A percentile compares a stretch with the other conserved stretches of the same genome.
These are phyloP conservation scores for Leptarthrus brevirostris DNA, from an alignment of 2,888 invertebrate species.

Conservation along the genomic window DNA sequence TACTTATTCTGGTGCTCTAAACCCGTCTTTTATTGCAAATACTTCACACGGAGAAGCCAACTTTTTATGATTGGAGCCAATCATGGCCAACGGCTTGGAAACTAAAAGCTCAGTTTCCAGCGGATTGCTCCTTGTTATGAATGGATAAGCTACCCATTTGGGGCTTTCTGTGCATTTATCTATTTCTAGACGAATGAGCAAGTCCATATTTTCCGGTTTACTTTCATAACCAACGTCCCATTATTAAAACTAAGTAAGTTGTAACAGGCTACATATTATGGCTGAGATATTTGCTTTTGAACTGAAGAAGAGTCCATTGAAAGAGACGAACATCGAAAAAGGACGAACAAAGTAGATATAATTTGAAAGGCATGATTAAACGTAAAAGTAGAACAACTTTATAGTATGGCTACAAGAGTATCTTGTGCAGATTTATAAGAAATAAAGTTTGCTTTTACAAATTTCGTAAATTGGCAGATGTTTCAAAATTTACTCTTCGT, in stretches of 20 bases:
- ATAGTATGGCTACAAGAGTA: too few species aligned
- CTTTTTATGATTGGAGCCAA: slow-evolving; percentile 45
- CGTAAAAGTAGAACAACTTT: too few species aligned
- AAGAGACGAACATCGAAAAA: too few species aligned
- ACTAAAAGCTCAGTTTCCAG: slow-evolving; percentile 27
- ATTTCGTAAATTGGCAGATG: too few species aligned
- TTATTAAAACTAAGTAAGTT: background rate
- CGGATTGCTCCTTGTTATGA: slow-evolving; percentile 36
- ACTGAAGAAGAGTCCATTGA: too few species aligned
- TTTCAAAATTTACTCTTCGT: too few species aligned
- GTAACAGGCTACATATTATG: too few species aligned
- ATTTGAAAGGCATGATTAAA: too few species aligned
- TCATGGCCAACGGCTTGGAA: slow-evolving; percentile 36
- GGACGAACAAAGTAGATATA: too few species aligned
- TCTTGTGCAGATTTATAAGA: too few species aligned
- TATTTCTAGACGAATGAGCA: slow-evolving; percentile 35
- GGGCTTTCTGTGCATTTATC: slow-evolving; percentile 34
- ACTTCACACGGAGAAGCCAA: slow-evolving; percentile 25
- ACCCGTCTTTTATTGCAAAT: slow-evolving; percentile 10
- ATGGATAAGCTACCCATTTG: slow-evolving; percentile 31
- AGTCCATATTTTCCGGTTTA: slow-evolving; percentile 21
- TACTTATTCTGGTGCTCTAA: background rate
- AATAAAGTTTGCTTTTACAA: too few species aligned
- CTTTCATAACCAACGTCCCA: background rate
- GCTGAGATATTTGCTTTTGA: too few species aligned